Conservation (phyloP, 2,797 vertebrate species). For the Crocidura indochinensis region DNA sequence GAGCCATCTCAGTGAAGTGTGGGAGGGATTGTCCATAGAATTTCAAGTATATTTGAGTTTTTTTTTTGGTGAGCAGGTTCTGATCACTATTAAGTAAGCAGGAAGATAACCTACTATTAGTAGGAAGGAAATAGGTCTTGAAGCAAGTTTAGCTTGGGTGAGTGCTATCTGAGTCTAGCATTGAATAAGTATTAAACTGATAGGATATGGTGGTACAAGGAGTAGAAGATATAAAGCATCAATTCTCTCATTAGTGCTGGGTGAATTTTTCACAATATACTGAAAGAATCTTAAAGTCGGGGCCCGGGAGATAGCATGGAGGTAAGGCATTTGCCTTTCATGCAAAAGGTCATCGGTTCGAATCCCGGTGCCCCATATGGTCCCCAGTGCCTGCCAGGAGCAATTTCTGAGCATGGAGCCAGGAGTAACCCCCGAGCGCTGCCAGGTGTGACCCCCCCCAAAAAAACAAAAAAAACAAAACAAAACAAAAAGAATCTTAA, state of each 20-base stretch:
- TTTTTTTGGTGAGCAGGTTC: background rate
- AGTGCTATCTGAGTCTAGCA: background rate
- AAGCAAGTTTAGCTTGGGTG: background rate
- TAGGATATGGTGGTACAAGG: background rate
- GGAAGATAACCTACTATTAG: background rate
- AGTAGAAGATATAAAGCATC: background rate
- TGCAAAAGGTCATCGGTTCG: too few relatives aligned
- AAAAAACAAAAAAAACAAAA: too few relatives aligned
- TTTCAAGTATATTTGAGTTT: background rate
- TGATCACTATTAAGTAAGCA: background rate
- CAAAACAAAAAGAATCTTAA: conserved; percentile 39
- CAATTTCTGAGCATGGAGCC: too few relatives aligned
- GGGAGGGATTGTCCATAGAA: background rate
- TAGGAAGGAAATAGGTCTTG: background rate
- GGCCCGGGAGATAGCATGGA: too few relatives aligned
- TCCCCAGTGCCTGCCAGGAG: too few relatives aligned
- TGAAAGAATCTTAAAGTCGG: conserved; percentile 31
- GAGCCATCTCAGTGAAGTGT: background rate
- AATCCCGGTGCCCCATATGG: too few relatives aligned
- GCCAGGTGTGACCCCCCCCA: too few relatives aligned
- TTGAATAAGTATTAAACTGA: background rate
- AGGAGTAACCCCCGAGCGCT: too few relatives aligned
- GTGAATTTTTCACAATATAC: background rate
- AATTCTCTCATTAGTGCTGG: background rate
- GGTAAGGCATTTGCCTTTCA: too few relatives aligned